Percentiles rank a stretch among this genome's conserved stretches.
Evolutionary conservation across 2,113 vertebrate genomes (phyloP).

Genomic region (Hemicordylus capensis): DNA sequence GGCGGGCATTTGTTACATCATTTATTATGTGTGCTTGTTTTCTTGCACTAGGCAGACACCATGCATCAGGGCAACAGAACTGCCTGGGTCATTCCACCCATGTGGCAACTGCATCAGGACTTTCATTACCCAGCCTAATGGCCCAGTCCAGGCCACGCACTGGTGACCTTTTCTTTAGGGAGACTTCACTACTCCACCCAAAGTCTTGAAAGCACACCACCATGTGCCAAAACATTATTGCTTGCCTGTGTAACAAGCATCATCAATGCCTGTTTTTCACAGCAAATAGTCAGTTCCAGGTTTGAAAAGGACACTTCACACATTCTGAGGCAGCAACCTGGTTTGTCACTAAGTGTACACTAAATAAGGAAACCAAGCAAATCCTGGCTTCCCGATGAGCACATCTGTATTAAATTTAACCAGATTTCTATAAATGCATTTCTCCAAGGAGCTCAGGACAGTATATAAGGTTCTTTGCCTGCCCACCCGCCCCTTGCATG

Average conservation of each 20-base stretch:
- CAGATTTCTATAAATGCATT: background rate
- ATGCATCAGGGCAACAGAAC: background rate
- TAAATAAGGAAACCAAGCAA: background rate
- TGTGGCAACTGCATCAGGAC: background rate
- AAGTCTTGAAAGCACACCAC: background rate
- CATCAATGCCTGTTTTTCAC: background rate
- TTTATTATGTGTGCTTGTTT: conserved; percentile 12
- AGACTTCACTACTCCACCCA: background rate
- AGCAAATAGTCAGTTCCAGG: background rate
- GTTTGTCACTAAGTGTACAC: background rate
- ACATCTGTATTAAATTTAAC: too few relatives aligned
- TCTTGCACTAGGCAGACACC: background rate
- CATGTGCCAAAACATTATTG: accelerated
- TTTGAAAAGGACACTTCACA: background rate
- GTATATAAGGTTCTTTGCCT: too few relatives aligned
- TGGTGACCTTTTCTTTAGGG: background rate
- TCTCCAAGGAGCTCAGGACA: too few relatives aligned
- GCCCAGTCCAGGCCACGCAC: background rate
- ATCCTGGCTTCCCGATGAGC: background rate
- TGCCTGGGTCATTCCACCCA: conserved; percentile 15
- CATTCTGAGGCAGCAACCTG: background rate
- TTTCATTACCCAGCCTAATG: background rate
- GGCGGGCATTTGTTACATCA: conserved; percentile 16
- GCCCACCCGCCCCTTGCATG: too few relatives aligned
- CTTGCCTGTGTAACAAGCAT: background rate